Base-by-base conservation (phyloP, 2,113 vertebrate species). In the Bos taurus region DNA sequence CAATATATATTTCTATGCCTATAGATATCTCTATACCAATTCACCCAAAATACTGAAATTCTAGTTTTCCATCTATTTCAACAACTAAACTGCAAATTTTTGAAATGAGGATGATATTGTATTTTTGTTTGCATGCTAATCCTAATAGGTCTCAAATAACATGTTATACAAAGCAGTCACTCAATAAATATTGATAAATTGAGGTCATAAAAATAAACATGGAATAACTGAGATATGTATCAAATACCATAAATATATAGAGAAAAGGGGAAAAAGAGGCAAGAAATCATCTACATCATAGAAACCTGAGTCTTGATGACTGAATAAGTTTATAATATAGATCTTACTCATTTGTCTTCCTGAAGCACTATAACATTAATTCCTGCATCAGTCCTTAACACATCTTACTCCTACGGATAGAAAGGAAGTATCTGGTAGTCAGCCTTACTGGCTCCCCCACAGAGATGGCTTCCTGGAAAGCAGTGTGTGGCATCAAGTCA, bases 41-140 rank as follows among this genome's bases (percentile, higher is more conserved):
- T 93, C 9, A 60, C 11, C 15, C 3, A 59, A 57, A 93, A 43
- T 84, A 85, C 43, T 97, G 91, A 93, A 93, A 90, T 90, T 97
- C 33, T 59, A 60, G 5, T 84, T 43, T 77, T 25, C 8, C 40
- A 90, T 93, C 15, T 94, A 56, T 82, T 96, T 94, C 19, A 10
- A 90, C 13, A 95, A 85, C n/a, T 92, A 77, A 52, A 60, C 3
- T 85, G 5, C 3, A 88, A n/a, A 86, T 21, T 74, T 92, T 92
- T 95, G 7, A 90, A 92, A 81, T 10, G 2, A 62, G 9, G 11
- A 64, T 91, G 11, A 50, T 64, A 40, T 30, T 81, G 81, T 74
- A 92, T 60, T 94, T 94, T 94, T 94, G n/a, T 90, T 95, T 90
- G 6, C 21, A 50, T 95, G 16, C 15, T 26, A 88, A 64, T 81